phyloP scores from a whole-genome alignment of 2,888 invertebrate genomes.

The Caenorhabditis sp. region DNA sequence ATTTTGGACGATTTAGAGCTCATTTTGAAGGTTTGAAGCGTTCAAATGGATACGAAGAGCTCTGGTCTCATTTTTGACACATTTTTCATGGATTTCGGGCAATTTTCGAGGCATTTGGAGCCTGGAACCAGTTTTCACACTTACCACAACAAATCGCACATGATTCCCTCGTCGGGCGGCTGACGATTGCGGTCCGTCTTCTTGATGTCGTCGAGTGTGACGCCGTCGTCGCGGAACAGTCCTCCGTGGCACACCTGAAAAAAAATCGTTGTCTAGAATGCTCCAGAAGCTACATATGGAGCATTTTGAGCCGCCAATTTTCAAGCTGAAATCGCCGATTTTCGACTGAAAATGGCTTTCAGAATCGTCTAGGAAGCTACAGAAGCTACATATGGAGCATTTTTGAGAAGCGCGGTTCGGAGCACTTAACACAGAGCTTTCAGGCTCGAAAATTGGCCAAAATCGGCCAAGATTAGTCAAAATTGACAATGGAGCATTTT shows the following conservation, averaged over 20 bases:
- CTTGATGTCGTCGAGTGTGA: conserved; percentile 94
- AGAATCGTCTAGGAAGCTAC: conserved; percentile 7
- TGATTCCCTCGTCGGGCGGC: conserved; percentile 96
- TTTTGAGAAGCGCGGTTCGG: no score
- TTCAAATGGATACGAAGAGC: no score
- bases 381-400: no score
- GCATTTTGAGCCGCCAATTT: conserved; percentile 3
- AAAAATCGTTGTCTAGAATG: background rate
- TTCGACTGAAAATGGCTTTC: background rate
- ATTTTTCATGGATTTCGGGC: background rate
- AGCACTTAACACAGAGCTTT: no score
- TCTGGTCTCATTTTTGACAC: no score
- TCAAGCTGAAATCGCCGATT: conserved; percentile 5
- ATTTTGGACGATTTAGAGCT: background rate
- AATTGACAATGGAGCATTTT: no score
- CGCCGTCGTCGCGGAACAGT: conserved; percentile 93
- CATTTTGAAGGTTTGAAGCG: no score
- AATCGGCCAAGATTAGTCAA: no score
- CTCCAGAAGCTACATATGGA: background rate
- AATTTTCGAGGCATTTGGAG: no score
- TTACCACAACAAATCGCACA: conserved; percentile 98
- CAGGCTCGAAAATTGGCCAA: no score
- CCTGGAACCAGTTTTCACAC: background rate
- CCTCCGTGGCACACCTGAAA: conserved; percentile 97
- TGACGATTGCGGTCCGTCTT: conserved; percentile 94